Conservation (phyloP, 2,888 invertebrate species). For the Antheraea assamensis region DNA sequence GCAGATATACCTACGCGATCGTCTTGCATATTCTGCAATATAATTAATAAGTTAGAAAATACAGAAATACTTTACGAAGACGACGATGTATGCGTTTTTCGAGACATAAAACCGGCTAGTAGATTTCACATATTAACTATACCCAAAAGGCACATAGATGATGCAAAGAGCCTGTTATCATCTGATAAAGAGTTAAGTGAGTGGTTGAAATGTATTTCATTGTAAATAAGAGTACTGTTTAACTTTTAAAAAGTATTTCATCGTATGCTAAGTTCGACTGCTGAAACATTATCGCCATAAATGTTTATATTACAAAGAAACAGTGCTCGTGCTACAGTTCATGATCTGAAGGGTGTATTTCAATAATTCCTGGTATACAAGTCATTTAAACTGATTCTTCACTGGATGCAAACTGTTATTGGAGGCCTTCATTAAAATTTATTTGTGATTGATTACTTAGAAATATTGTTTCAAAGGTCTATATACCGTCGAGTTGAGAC, state of each 20-base stretch:
- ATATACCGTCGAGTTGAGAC: no score
- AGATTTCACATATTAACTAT: slow-evolving; percentile 90
- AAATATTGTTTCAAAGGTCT: no score
- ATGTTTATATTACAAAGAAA: no score
- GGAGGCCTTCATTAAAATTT: no score
- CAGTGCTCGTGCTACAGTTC: no score
- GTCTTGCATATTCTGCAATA: slow-evolving; percentile 89
- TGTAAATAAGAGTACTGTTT: background rate
- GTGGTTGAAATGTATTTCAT: slow-evolving; percentile 35
- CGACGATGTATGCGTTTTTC: slow-evolving; percentile 89
- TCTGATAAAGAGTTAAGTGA: slow-evolving; percentile 88
- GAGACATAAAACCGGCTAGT: slow-evolving; percentile 91
- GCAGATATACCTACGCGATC: slow-evolving; percentile 40
- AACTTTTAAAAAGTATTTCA: background rate
- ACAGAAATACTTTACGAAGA: slow-evolving; percentile 87
- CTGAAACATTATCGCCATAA: no score
- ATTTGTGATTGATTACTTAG: no score
- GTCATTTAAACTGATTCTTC: no score
- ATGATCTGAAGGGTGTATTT: no score
- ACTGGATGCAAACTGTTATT: no score
- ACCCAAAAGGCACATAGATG: slow-evolving; percentile 89
- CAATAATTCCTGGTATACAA: no score
- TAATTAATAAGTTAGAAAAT: slow-evolving; percentile 82
- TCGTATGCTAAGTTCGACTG: background rate
- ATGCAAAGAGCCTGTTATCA: slow-evolving; percentile 85